Base-by-base conservation (phyloP, 2,113 vertebrate species). In the Myrmecobius fasciatus region DNA sequence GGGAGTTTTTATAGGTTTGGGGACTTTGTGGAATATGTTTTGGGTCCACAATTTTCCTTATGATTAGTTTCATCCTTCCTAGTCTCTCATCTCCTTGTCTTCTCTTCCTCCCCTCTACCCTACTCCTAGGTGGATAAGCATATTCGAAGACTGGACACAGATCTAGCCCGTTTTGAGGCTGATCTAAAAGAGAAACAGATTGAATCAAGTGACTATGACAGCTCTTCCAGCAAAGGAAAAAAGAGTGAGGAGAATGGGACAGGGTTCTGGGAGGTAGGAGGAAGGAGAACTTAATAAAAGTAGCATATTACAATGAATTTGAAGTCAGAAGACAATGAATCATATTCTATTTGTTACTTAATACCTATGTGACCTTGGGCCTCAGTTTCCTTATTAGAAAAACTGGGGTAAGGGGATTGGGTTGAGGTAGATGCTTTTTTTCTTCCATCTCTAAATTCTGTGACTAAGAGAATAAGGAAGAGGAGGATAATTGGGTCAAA, bases 171-270 rank as follows among this genome's bases (percentile, higher is more conserved):
- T 83, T 99, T 99, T 88, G 99, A 99, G 97, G 99, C 99, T 28
- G 99, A 99, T 96, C 97, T 99, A 98, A 99, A 99, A 98, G 99
- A 99, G 98, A 99, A 99, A 96, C 99, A 99, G 98, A 99, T 99
- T 26, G 99, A 99, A 93, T 99, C 99, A 88, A 99, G 99, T 52
- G 99, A 99, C 97, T 99, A 99, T 96, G 99, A 99, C 98, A 99
- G 99, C 96, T 99, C 99, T 95, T 99, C 99, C 83, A 99, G 99
- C 98, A 99, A 99, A 98, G 99, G 99, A 97, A 99, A 99, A 98
- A 99, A 99, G 99, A 99, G 99, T 99, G 98, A 98, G 99, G 98
- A 97, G 97, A 97, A 43, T 83, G 93, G 97, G 96, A 97, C 14
- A 95, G 97, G 96, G 98, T 97, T 95, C 53, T 95, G 90, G 96